These are phyloP conservation scores for Cremastobaeus sp. DNA, from an alignment of 2,888 invertebrate species.

Conservation along the genomic window DNA sequence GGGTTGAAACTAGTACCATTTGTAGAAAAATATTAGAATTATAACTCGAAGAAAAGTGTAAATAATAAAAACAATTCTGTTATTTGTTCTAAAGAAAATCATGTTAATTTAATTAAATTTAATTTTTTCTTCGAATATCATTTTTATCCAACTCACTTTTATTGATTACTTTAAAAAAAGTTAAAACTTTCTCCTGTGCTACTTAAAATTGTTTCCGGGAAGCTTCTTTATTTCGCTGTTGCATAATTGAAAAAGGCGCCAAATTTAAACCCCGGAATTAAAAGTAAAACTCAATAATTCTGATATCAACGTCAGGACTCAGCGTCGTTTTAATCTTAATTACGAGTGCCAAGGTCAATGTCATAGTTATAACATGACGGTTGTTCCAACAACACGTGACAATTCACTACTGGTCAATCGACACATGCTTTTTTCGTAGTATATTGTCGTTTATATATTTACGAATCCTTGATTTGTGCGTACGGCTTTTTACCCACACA, in stretches of 20 bases:
- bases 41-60: no score
- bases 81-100: no score
- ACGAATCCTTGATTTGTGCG: slow-evolving; percentile 49
- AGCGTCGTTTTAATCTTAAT: slow-evolving; percentile 29
- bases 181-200: no score
- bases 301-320: slow-evolving; percentile 1
- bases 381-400: slow-evolving; percentile 43
- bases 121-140: no score
- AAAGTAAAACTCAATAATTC: slow-evolving; percentile 2
- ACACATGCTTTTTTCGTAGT: slow-evolving; percentile 37
- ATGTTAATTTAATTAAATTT: no score
- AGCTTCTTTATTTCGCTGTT: no score
- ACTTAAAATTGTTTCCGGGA: no score
- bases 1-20: no score
- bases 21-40: no score
- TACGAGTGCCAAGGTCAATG: slow-evolving; percentile 45
- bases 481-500: slow-evolving; percentile 26
- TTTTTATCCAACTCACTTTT: no score
- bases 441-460: slow-evolving; percentile 47
- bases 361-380: slow-evolving; percentile 49
- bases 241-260: background rate
- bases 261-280: background rate
- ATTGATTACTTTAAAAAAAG: no score
- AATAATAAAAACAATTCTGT: no score
- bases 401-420: slow-evolving; percentile 46